Base-by-base conservation (phyloP, 92 coral and sea anemone genomes). In the Palythoa heliodiscus region DNA sequence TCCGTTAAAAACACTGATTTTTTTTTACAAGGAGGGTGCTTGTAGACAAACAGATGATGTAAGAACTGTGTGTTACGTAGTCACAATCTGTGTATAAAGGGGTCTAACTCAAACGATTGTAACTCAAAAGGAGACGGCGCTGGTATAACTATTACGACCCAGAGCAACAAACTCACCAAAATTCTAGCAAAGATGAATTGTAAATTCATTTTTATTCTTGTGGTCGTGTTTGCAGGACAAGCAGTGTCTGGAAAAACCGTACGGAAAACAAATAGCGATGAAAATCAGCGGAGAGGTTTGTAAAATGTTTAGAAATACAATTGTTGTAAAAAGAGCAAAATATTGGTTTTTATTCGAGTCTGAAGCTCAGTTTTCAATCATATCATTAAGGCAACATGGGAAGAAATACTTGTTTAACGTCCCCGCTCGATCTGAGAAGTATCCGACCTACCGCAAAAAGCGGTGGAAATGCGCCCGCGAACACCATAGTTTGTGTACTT, bases 271-370 rank as follows among this genome's bases (percentile, higher is more conserved):
- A 17, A 11, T 19, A 75, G 38, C 66, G 37, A 75, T 5, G 47
- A 75, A 29, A 75, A 29, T 15, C 52, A 14, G 64, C 64, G 52
- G 22, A 75, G 39, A 75, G 81, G 81, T 75, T 75, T 75, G 81
- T 53, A 75, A 63, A 19, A n/a, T 63, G 2, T 9, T 19, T n/a
- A 63, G 8, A 3, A 12, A 1, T 55, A 5, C 11, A n/a, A 9
- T 20, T 43, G n/a, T 47, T 14, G 3, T 48, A 22, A n/a, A 14
- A 47, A 12, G 6, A 19, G 3, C n/a, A 4, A 11, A 29, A 14
- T n/a, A 29, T 11, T 73, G 15, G 0, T 8, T 4, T 7, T 48
- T 52, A 14, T 75, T 14, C 12, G 48, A 2, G 19, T 71, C 17
- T 71, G 76, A 19, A 16, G 11, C 11, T 10, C 38, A 57, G 14